Conservation (phyloP, 2,888 invertebrate species). For the Tuta absoluta region DNA sequence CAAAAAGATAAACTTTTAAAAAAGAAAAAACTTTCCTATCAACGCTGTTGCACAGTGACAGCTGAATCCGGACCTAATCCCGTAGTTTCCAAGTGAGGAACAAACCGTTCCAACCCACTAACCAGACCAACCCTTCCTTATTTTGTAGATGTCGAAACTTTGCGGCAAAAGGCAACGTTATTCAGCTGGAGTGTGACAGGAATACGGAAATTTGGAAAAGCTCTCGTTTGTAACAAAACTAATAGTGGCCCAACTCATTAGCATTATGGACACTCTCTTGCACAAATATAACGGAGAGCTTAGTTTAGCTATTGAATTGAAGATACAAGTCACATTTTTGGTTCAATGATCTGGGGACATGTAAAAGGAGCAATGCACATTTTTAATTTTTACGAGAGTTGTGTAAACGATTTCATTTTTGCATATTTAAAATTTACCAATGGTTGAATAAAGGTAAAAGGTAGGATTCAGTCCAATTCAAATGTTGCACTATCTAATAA, state of each 20-base stretch:
- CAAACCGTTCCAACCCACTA: slow-evolving; percentile 14
- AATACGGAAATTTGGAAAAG: slow-evolving; percentile 10
- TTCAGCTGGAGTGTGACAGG: not conserved
- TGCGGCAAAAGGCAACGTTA: slow-evolving; percentile 13
- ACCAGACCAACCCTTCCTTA: slow-evolving; percentile 10
- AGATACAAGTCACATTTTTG: too few species aligned
- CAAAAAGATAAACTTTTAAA: not conserved
- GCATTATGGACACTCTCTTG: not conserved
- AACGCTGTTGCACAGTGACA: slow-evolving; percentile 12
- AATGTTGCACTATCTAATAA: slow-evolving; percentile 4
- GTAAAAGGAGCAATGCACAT: too few species aligned
- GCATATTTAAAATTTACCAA: too few species aligned
- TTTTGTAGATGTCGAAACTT: slow-evolving; percentile 17
- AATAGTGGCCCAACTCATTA: not conserved
- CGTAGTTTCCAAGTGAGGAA: slow-evolving; percentile 1
- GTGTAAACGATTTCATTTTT: too few species aligned
- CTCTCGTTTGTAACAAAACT: slow-evolving; percentile 1
- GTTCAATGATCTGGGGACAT: too few species aligned
- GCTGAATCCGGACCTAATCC: slow-evolving; percentile 15
- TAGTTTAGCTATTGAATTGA: too few species aligned
- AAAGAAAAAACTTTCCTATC: not conserved
- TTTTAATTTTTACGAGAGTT: too few species aligned
- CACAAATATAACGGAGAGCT: not conserved
- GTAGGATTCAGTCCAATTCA: not conserved
- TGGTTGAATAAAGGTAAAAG: too few species aligned